Base-by-base conservation (phyloP, 2,113 vertebrate species). In the Argyrosomus japonicus region DNA sequence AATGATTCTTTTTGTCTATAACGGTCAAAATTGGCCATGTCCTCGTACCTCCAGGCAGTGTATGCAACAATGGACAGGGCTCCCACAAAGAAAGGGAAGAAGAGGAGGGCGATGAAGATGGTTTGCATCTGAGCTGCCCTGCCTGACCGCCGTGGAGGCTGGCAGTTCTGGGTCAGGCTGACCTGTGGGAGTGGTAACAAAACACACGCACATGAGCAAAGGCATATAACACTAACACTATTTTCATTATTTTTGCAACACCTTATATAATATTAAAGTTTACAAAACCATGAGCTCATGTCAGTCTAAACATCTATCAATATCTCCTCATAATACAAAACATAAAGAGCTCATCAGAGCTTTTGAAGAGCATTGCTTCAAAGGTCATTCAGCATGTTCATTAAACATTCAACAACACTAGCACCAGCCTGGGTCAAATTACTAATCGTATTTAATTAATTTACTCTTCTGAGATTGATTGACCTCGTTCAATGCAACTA, bases 101-200 rank as follows among this genome's bases (percentile, higher is more conserved):
- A 98, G 12, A 99, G 95, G 18, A 99, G 90, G 25, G 95, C 88
- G 19, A 97, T 95, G 90, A 98, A 98, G 81, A 96, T 88, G 0
- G 98, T 99, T 80, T 95, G 96, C 97, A 99, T 99, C 68, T 99
- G 97, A 13, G 97, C 96, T 7, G 98, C 98, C 12, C 96, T 94
- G 94, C 97, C 97, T 6, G 94, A 95, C 54, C 95, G 95, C 83
- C 92, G 87, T 0, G 98, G 97, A 10, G 98, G 97, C 72, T 97
- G 97, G 85, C 97, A 99, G 87, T 99, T 99, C 95, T 92, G 96
- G 77, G 89, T 95, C 76, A 99, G 91, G 63, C 98, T 99, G 88
- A 97, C 86, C 98, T 99, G 78, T 23, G 50, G 23, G 27, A 21
- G 50, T 1, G 5, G 25, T 8, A 32, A 47, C 5, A 70, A 62